Evolutionary conservation across 2,113 vertebrate species (phyloP).

Genomic region (Hymenochirus boettgeri): DNA sequence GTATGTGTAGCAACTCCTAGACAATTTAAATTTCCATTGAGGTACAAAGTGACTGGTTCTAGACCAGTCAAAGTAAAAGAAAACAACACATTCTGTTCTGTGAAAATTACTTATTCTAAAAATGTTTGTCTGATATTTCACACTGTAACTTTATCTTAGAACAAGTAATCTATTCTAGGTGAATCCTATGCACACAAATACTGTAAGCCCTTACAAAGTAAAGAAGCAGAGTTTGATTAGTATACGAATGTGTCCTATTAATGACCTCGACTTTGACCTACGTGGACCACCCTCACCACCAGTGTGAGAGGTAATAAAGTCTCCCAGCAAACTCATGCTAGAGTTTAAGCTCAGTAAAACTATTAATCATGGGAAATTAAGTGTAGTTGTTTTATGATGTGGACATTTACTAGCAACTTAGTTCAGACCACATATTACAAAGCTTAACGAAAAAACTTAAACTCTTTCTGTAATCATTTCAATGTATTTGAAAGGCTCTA

Average conservation of each 20-base stretch:
- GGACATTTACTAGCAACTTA: constrained; percentile 65
- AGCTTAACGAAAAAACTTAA: constrained; percentile 47
- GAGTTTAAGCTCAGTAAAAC: constrained; percentile 57
- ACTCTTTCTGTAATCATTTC: constrained; percentile 32
- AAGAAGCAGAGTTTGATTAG: too few species aligned
- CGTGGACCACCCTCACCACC: constrained; percentile 68
- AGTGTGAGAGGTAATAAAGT: constrained; percentile 70
- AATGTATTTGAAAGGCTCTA: too few species aligned
- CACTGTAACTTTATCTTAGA: neutral
- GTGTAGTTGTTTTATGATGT: constrained; percentile 67
- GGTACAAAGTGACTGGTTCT: too few species aligned
- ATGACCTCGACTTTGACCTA: constrained; percentile 76
- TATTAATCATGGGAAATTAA: constrained; percentile 74
- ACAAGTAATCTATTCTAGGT: neutral
- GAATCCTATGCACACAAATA: neutral
- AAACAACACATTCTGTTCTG: too few species aligned
- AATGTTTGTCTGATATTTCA: too few species aligned
- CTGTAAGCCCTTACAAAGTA: neutral
- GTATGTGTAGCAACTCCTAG: too few species aligned
- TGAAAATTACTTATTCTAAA: too few species aligned
- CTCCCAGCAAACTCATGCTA: constrained; percentile 52
- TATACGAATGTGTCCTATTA: constrained; percentile 54
- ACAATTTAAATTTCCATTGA: too few species aligned
- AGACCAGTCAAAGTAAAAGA: too few species aligned
- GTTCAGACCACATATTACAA: constrained; percentile 55